A percentile compares a stretch with the other conserved stretches of the same genome.
phyloP scores from a whole-genome alignment of 2,888 invertebrate genomes.

The Salticus scenicus region DNA sequence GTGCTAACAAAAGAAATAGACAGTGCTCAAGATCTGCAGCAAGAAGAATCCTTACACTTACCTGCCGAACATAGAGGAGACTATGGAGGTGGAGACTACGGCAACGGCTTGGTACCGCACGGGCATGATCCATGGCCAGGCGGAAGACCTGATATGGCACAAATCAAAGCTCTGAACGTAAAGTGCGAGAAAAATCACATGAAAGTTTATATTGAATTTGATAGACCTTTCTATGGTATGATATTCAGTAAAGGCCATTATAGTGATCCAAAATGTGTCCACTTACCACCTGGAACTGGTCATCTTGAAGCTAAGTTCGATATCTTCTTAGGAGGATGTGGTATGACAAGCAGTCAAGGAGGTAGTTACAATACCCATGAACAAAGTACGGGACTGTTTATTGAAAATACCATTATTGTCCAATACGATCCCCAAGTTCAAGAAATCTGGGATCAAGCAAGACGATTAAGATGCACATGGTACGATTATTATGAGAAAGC shows the following conservation, averaged over 20 bases:
- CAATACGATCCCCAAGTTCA: conserved; percentile 96
- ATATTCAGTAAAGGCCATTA: conserved; percentile 89
- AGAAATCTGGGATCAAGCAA: conserved; percentile 96
- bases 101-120: conserved; percentile 35
- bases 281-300: conserved; percentile 92
- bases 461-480: conserved; percentile 94
- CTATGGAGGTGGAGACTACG: conserved; percentile 46
- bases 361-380: conserved; percentile 49
- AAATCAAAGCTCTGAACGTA: conserved; percentile 88
- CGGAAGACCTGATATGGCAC: conserved; percentile 90
- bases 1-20: conserved; percentile 72
- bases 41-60: conserved; percentile 71
- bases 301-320: conserved; percentile 94
- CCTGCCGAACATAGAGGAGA: conserved; percentile 72
- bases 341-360: conserved; percentile 90
- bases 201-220: conserved; percentile 95
- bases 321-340: conserved; percentile 93
- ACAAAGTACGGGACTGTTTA: conserved; percentile 86
- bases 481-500: conserved; percentile 97
- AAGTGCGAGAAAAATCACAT: conserved; percentile 97
- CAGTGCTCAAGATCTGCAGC: conserved; percentile 72
- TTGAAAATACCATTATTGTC: conserved; percentile 92
- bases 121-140: conserved; percentile 81
- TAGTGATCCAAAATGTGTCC: conserved; percentile 89
- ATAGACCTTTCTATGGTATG: conserved; percentile 95